Evolutionary conservation across 1,140 invertebrate genomes (phyloP).

Genomic region (Bursaphelenchus mucronatus): DNA sequence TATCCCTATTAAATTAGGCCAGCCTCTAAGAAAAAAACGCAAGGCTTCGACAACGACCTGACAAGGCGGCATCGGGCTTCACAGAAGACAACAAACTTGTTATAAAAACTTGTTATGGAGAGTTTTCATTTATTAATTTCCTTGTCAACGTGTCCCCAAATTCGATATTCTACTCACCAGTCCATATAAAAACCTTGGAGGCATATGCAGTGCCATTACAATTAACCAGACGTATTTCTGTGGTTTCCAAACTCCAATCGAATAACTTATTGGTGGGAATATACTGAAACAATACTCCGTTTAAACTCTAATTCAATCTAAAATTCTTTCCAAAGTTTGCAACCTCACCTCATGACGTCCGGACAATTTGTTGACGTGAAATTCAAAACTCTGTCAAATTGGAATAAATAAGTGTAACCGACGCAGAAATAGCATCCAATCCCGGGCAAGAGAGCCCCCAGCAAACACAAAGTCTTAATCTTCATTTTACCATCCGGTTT

Average conservation of each 20-base stretch:
- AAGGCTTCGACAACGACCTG: slow-evolving; percentile 8
- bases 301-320: slow-evolving; percentile 10
- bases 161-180: neutral
- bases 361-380: slow-evolving; percentile 54
- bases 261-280: slow-evolving; percentile 54
- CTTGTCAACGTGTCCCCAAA: no score
- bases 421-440: slow-evolving; percentile 57
- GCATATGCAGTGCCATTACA: slow-evolving; percentile 51
- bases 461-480: slow-evolving; percentile 38
- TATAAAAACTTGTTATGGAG: no score
- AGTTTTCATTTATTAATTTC: no score
- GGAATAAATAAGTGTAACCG: slow-evolving; percentile 55
- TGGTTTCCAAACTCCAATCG: slow-evolving; percentile 58
- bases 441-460: slow-evolving; percentile 48
- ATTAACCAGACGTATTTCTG: slow-evolving; percentile 57
- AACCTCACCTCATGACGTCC: slow-evolving; percentile 48
- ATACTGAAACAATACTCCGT: slow-evolving; percentile 32
- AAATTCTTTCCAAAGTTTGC: slow-evolving; percentile 16
- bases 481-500: slow-evolving; percentile 31
- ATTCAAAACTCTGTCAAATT: slow-evolving; percentile 49
- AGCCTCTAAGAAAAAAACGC: no score
- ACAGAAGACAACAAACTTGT: no score
- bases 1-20: no score
- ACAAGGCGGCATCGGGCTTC: slow-evolving; percentile 7
- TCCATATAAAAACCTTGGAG: slow-evolving; percentile 46